These are phyloP conservation scores for Saturnia pavonia DNA, from an alignment of 2,888 invertebrate genomes.

Conservation along the genomic window DNA sequence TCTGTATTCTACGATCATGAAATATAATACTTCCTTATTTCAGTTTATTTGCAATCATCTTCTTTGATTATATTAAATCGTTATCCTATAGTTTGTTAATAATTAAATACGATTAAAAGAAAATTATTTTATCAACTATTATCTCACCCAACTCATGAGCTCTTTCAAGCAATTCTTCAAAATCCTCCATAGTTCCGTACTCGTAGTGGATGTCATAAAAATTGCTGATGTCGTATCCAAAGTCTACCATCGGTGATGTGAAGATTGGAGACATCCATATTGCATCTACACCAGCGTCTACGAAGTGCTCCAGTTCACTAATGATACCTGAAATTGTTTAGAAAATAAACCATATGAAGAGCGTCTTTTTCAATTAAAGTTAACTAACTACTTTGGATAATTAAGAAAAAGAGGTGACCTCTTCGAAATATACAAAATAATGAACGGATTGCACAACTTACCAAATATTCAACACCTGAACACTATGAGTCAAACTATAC, in stretches of 20 bases:
- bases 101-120: too few relatives aligned
- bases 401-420: too few relatives aligned
- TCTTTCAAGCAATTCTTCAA: constrained; percentile 79
- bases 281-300: constrained; percentile 86
- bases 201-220: constrained; percentile 86
- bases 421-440: too few relatives aligned
- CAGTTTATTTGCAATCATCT: too few relatives aligned
- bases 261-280: constrained; percentile 94
- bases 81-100: not conserved
- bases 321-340: constrained; percentile 72
- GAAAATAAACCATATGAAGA: too few relatives aligned
- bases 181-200: constrained; percentile 89
- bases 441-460: too few relatives aligned
- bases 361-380: too few relatives aligned
- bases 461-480: too few relatives aligned
- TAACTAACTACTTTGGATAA: too few relatives aligned
- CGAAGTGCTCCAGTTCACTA: constrained; percentile 83
- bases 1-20: too few relatives aligned
- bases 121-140: not conserved
- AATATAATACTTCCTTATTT: too few relatives aligned
- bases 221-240: constrained; percentile 93
- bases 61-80: not conserved
- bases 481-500: too few relatives aligned
- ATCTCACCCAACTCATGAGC: constrained; percentile 80
- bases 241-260: constrained; percentile 91